Conservation (phyloP, 2,888 invertebrate genomes). For the Eudasyphora cyanicolor region DNA sequence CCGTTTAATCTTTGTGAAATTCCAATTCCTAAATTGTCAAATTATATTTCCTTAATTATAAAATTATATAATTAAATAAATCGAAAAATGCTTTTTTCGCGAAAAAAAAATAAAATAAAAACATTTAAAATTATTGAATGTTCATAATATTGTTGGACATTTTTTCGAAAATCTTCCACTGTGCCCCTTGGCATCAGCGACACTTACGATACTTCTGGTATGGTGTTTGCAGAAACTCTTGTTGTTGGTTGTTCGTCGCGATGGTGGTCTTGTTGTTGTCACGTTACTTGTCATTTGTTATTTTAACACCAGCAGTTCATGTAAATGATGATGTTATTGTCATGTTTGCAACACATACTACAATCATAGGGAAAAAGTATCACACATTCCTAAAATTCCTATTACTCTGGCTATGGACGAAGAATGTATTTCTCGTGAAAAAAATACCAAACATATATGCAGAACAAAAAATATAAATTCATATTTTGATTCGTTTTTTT, state of each 20-base stretch:
- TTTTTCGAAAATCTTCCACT: too few relatives aligned
- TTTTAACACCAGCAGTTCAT: slow-evolving; percentile 20
- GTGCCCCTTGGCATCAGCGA: neutral
- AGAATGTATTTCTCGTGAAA: neutral
- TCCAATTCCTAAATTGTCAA: too few relatives aligned
- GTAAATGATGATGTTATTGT: slow-evolving; percentile 20
- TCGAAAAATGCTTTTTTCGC: too few relatives aligned
- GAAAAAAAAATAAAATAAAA: too few relatives aligned
- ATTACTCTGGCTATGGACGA: neutral
- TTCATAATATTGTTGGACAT: too few relatives aligned
- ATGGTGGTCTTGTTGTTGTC: slow-evolving; percentile 33
- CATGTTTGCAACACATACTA: slow-evolving; percentile 14
- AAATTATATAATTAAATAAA: too few relatives aligned
- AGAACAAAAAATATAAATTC: too few relatives aligned
- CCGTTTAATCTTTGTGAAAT: too few relatives aligned
- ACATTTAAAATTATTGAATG: too few relatives aligned
- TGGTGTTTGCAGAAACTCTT: neutral
- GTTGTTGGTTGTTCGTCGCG: slow-evolving; percentile 39
- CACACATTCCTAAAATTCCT: neutral
- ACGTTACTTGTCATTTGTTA: slow-evolving; percentile 56
- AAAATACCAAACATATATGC: neutral
- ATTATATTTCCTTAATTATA: too few relatives aligned
- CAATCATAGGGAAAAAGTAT: neutral
- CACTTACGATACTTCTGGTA: slow-evolving; percentile 25
- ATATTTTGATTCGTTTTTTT: neutral